Conservation (phyloP, 2,113 vertebrate species). For the Aviceda subcristata region DNA sequence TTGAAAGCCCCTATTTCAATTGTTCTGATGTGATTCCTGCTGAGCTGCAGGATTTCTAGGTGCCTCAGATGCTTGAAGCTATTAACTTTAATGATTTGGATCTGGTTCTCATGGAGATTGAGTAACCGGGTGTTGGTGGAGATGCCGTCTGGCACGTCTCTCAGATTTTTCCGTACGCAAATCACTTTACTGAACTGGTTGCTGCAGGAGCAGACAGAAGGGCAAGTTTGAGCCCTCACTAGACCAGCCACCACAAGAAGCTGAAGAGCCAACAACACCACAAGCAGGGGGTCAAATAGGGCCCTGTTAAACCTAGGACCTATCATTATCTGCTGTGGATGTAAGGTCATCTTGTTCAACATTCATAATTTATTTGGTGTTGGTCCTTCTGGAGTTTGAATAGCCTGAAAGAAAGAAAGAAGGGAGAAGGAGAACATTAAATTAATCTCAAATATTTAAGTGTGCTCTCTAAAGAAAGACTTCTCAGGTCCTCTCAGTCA, state of each 20-base stretch:
- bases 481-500: not conserved
- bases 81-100: conserved; percentile 98
- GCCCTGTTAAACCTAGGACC: conserved; percentile 99
- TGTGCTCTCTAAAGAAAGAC: not conserved
- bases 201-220: conserved; percentile 97
- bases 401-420: conserved; percentile 70
- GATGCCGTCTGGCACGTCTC: conserved; percentile 98
- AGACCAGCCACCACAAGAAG: conserved; percentile 97
- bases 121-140: conserved; percentile 97
- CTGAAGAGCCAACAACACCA: conserved; percentile 98
- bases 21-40: conserved; percentile 97
- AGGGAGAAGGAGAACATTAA: conserved; percentile 51
- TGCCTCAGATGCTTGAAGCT: conserved; percentile 98
- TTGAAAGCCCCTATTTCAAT: conserved; percentile 99
- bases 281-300: conserved; percentile 98
- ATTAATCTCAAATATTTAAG: not conserved
- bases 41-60: conserved; percentile 95
- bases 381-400: conserved; percentile 88
- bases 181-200: conserved; percentile 99
- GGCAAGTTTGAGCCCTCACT: conserved; percentile 97
- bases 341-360: conserved; percentile 99
- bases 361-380: conserved; percentile 99
- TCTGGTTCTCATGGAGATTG: conserved; percentile 98
- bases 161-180: conserved; percentile 90
- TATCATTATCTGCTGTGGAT: conserved; percentile 99